Base-by-base conservation (phyloP, 2,797 vertebrate species). In the Chanos chanos region DNA sequence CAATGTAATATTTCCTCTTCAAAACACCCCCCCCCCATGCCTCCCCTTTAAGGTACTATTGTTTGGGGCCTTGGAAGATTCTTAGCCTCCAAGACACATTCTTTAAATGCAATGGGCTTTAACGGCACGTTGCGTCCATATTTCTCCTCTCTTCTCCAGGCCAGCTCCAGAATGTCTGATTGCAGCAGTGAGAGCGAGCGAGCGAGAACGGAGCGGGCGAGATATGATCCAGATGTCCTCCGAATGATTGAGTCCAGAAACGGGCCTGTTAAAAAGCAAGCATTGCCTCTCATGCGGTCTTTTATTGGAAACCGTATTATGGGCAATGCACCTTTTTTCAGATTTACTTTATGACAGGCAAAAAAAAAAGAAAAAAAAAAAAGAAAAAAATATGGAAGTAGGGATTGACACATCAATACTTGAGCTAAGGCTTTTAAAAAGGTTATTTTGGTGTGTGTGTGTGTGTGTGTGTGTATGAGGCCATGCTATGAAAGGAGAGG, bases 241-340 rank as follows among this genome's bases (percentile, higher is more conserved):
- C 78, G 67, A 77, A 77, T 90, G 91, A 95, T 91, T 84, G 87
- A 89, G 91, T 91, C 82, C 93, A 95, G 92, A 90, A 86, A 86
- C 85, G 1, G 36, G 56, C 75, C 77, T 86, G 88, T 92, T 91
- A 90, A 91, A n/a, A 89, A 84, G 81, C 75, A 83, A 85, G 76
- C 80, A 36, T 75, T 81, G 82, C 78, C 81, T 89, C 86, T 89
- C 86, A 79, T 78, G 84, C 80, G 80, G 74, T 70, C 75, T 80
- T 87, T 83, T 76, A 76, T 82, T 76, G 70, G 30, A 76, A 82
- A 78, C 81, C 80, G 74, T 85, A 87, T 90, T 83, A 83, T 88
- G 87, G 83, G 69, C 84, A 90, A 84, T 83, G 61, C 69, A 79
- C 71, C 83, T 82, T 80, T 77, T 78, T 76, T 77, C 69, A 81